These are phyloP conservation scores for Sinocyclocheilus maitianheensis DNA, from an alignment of 2,113 vertebrate species.

Conservation along the genomic window DNA sequence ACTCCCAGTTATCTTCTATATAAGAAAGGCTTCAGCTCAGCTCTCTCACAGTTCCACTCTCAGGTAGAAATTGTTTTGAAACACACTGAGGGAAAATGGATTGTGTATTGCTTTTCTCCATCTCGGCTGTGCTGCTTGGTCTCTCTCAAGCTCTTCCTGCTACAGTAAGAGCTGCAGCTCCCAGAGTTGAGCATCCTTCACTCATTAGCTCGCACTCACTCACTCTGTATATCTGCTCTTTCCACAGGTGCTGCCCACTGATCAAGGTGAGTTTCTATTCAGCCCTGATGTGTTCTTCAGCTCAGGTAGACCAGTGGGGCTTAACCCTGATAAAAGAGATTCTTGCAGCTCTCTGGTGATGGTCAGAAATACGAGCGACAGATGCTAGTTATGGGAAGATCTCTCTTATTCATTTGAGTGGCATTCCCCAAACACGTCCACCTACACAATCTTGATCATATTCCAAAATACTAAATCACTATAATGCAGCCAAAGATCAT, in stretches of 20 bases:
- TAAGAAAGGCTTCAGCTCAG: background rate
- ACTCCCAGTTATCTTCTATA: conserved; percentile 6
- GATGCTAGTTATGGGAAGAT: too few relatives aligned
- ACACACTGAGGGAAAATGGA: conserved; percentile 26
- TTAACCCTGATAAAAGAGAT: background rate
- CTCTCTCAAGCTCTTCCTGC: conserved; percentile 5
- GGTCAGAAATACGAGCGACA: background rate
- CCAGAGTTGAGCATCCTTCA: background rate
- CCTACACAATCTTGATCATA: too few relatives aligned
- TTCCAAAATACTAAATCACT: too few relatives aligned
- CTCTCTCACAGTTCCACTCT: background rate
- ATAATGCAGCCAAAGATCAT: too few relatives aligned
- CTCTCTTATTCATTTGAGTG: too few relatives aligned
- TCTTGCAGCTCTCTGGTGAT: background rate
- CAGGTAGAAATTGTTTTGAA: background rate
- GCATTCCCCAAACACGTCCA: too few relatives aligned
- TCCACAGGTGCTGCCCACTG: conserved; percentile 6
- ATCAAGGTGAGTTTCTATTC: conserved; percentile 25
- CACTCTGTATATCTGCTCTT: background rate
- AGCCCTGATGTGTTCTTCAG: background rate
- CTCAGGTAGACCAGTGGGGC: background rate
- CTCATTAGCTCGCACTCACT: background rate
- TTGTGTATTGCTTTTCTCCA: conserved; percentile 6
- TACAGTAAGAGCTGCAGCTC: background rate
- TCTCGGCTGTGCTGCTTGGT: conserved; percentile 32